A percentile compares a stretch with the other conserved stretches of the same genome.
These are phyloP conservation scores for Dysidea cf. avara DNA, from an alignment of 37 sponge, comb jelly and placozoan species.

Conservation along the genomic window DNA sequence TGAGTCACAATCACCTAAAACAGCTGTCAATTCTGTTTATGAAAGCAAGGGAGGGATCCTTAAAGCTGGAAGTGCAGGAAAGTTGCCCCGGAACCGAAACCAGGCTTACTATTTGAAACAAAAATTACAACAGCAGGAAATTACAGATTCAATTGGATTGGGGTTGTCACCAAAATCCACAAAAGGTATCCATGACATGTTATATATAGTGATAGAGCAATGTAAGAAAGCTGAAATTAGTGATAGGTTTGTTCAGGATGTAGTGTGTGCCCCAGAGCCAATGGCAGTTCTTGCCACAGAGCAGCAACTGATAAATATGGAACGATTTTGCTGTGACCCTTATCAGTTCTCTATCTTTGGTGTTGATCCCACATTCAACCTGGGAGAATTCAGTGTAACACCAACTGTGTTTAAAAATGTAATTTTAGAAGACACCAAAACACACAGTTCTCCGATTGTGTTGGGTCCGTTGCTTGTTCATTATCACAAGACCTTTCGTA, in stretches of 20 bases:
- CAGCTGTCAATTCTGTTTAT: constrained; percentile 13
- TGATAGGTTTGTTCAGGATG: constrained; percentile 3
- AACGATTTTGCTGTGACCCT: too few species aligned
- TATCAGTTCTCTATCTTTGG: background rate
- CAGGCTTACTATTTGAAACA: constrained; percentile 37
- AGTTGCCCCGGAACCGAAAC: constrained; percentile 3
- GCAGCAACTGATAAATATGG: constrained; percentile 7
- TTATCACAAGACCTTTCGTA: constrained; percentile 9
- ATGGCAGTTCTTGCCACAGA: background rate
- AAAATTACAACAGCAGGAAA: background rate
- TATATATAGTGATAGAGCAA: too few species aligned
- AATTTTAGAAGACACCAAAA: too few species aligned
- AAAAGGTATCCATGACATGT: too few species aligned
- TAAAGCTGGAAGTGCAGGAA: constrained; percentile 12
- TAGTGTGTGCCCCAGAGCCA: constrained; percentile 2
- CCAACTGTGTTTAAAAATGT: constrained; percentile 4
- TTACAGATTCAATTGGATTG: too few species aligned
- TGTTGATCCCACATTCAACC: background rate
- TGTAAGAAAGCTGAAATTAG: too few species aligned
- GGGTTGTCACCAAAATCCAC: too few species aligned
- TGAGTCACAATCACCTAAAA: constrained; percentile 11
- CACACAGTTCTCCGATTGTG: background rate
- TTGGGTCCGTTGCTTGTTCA: constrained; percentile 10
- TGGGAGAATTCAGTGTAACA: constrained; percentile 18
- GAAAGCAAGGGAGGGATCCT: constrained; percentile 20